Percentiles rank a stretch among this genome's conserved stretches.
Evolutionary conservation across 2,797 vertebrate genomes (phyloP).

Genomic region (Syngnathus rostellatus): DNA sequence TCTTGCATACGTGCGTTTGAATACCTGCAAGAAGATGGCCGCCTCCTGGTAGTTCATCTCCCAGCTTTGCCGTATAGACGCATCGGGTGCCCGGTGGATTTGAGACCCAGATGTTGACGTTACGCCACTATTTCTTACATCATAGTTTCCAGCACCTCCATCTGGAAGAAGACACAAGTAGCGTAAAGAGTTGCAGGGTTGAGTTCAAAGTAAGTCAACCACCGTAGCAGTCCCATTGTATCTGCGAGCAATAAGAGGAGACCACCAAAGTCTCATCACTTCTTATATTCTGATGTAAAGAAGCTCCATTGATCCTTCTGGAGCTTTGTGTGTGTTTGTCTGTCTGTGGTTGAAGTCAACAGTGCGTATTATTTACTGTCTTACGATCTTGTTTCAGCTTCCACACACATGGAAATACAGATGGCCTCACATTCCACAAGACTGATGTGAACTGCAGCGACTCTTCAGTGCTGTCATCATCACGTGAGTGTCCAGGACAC

Average conservation of each 20-base stretch:
- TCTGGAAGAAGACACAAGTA: constrained; percentile 61
- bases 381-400: constrained; percentile 26
- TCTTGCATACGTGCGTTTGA: constrained; percentile 2
- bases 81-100: constrained; percentile 62
- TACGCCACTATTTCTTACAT: constrained; percentile 61
- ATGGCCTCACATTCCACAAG: constrained; percentile 40
- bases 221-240: constrained; percentile 48
- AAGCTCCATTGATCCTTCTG: constrained; percentile 48
- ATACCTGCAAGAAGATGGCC: constrained; percentile 96
- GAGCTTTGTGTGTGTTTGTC: constrained; percentile 19
- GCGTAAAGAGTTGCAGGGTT: constrained; percentile 1
- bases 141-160: constrained; percentile 76
- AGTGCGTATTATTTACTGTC: constrained; percentile 23
- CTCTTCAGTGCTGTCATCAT: background rate
- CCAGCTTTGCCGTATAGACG: constrained; percentile 78
- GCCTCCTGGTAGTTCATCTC: constrained; percentile 98
- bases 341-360: constrained; percentile 28
- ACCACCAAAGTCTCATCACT: constrained; percentile 44
- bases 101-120: constrained; percentile 67
- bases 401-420: constrained; percentile 44
- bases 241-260: constrained; percentile 46
- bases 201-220: constrained; percentile 8
- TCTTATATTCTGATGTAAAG: constrained; percentile 31
- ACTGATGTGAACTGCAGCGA: constrained; percentile 34
- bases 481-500: constrained; percentile 7